Conservation (phyloP, 2,888 invertebrate genomes). For the Tipula unca region DNA sequence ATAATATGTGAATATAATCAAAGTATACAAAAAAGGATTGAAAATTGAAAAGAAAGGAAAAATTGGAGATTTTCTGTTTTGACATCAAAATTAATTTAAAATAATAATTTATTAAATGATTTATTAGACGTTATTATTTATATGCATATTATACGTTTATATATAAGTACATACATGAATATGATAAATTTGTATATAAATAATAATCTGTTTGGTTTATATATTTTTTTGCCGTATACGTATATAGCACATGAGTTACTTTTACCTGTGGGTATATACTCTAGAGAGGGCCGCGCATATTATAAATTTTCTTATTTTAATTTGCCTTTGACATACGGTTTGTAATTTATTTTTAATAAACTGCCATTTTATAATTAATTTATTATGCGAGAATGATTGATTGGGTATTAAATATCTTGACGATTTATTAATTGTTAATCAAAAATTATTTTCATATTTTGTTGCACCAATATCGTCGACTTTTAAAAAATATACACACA, state of each 20-base stretch:
- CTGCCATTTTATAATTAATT: neutral
- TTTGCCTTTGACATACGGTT: neutral
- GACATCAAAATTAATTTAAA: constrained; percentile 14
- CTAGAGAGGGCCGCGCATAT: neutral
- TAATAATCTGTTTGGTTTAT: neutral
- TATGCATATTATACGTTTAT: neutral
- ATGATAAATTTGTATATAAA: neutral
- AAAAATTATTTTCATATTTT: no score
- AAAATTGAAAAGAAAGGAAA: constrained; percentile 1
- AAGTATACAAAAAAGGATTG: neutral
- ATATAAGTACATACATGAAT: neutral
- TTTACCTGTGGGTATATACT: neutral
- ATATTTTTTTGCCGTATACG: no score
- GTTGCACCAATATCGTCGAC: no score
- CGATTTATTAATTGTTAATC: neutral
- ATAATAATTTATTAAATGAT: constrained; percentile 14
- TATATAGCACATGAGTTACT: neutral
- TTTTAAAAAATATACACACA: no score
- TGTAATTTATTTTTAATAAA: neutral
- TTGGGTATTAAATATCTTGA: neutral
- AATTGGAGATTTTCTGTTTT: constrained; percentile 8
- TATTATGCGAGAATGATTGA: neutral
- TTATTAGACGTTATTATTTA: neutral
- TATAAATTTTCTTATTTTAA: neutral
- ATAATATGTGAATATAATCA: neutral